Base-by-base conservation (phyloP, 2,797 vertebrate genomes). In the Acrossocheilus wenchowensis region DNA sequence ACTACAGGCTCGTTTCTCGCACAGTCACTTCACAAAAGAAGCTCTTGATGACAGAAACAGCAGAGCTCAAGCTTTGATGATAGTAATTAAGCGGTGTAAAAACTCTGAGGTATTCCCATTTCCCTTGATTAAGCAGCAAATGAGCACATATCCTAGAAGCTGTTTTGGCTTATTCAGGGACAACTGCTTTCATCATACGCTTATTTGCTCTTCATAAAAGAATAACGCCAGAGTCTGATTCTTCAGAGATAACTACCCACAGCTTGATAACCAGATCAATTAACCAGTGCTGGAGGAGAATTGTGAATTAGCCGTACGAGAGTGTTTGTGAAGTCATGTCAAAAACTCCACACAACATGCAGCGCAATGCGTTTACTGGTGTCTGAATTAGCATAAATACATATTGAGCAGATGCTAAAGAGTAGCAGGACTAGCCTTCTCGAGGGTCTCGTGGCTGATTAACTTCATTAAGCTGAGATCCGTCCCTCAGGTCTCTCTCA, bases 301-400 rank as follows among this genome's bases (percentile, higher is more conserved):
- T 92, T 93, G 88, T 73, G 60, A 80, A 91, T 92, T 93, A 90
- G 64, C 54, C 34, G 45, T 85, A 41, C n/a, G 52, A 26, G 82
- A 87, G 52, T 83, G 68, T 77, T 83, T 72, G 50, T 62, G 10
- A 62, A 62, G 60, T 45, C 54, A 73, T 84, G 62, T 64, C 41
- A 89, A 90, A 92, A 72, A 39, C 72, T 86, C 50, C 30, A 26
- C 48, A 69, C 23, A n/a, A 41, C 9, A 39, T 3, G 10, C 12
- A 34, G 11, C 8, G 4, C 5, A 41, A 83, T 54, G 52, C 2
- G 2, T 52, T 52, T 52, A 52, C 6, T 88, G 54, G 87, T 90
- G 83, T 87, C 88, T 82, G 87, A 12, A 89, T 89, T 90, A 90
- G 86, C 87, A 87, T 88, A 82, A 78, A 82, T 77, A 60, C 83